These are phyloP conservation scores for Galerucella nymphaeae DNA, from an alignment of 2,888 invertebrate genomes.

Conservation along the genomic window DNA sequence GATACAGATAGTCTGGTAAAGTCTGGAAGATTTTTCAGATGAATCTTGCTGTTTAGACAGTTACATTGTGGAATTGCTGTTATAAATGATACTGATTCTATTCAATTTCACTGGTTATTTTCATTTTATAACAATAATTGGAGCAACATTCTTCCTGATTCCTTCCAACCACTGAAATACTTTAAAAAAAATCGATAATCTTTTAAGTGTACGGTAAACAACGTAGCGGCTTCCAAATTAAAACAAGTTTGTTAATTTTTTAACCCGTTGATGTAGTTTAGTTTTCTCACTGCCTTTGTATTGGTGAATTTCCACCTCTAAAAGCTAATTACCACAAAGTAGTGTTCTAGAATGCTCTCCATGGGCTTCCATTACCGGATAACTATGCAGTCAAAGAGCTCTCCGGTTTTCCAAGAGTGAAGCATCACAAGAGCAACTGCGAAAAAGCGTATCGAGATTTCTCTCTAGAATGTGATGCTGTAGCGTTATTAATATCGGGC, in stretches of 20 bases:
- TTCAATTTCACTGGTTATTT: too few relatives aligned
- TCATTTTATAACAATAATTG: too few relatives aligned
- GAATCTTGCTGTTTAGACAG: too few relatives aligned
- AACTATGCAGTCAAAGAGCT: conserved; percentile 43
- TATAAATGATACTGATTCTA: too few relatives aligned
- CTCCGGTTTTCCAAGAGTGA: conserved; percentile 22
- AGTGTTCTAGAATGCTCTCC: conserved; percentile 44
- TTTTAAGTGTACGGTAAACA: background rate
- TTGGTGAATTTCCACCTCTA: conserved; percentile 43
- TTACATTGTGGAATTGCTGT: too few relatives aligned
- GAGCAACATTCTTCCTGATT: too few relatives aligned
- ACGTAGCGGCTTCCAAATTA: background rate
- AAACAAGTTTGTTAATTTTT: conserved; percentile 37
- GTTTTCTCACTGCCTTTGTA: conserved; percentile 42
- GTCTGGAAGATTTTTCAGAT: too few relatives aligned
- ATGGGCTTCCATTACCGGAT: conserved; percentile 35
- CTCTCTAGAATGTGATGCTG: conserved; percentile 5
- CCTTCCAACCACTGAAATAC: background rate
- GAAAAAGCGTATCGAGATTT: conserved; percentile 27
- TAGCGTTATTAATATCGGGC: conserved; percentile 11
- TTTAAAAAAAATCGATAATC: background rate
- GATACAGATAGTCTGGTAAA: too few relatives aligned
- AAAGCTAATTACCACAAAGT: conserved; percentile 51
- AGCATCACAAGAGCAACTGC: conserved; percentile 13
- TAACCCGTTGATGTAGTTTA: conserved; percentile 22